These are phyloP conservation scores for Heliconius ethilla DNA, from an alignment of 2,888 invertebrate genomes.

Conservation along the genomic window DNA sequence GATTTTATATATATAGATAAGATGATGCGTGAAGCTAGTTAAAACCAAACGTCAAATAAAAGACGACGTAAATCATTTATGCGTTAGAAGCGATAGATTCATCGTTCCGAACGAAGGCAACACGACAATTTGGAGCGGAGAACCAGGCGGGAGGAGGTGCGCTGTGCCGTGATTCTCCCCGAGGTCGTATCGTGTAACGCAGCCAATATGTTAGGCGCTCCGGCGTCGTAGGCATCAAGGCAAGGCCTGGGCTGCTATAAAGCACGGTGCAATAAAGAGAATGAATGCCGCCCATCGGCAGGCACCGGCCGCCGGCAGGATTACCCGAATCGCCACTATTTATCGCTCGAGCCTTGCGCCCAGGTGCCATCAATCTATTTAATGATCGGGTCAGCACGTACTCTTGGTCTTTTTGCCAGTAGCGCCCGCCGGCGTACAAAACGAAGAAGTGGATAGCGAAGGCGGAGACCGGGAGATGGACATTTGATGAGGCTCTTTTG, in stretches of 20 bases:
- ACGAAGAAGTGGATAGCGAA: constrained; percentile 61
- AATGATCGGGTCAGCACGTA: constrained; percentile 82
- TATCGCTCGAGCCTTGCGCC: constrained; percentile 80
- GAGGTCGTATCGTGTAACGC: constrained; percentile 51
- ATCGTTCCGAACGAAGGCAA: constrained; percentile 43
- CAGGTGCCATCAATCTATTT: constrained; percentile 83
- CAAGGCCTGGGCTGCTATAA: constrained; percentile 73
- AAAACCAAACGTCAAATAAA: constrained; percentile 31
- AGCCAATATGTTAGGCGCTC: constrained; percentile 72
- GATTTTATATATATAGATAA: constrained; percentile 44
- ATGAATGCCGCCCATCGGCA: constrained; percentile 81
- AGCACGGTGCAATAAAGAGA: constrained; percentile 82
- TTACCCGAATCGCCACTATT: constrained; percentile 82
- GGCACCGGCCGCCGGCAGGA: constrained; percentile 75
- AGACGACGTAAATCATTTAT: constrained; percentile 44
- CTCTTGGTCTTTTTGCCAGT: constrained; percentile 76
- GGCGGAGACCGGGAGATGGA: constrained; percentile 71
- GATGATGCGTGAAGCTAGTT: constrained; percentile 47
- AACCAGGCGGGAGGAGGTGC: constrained; percentile 36
- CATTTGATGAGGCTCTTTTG: constrained; percentile 81
- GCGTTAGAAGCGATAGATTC: constrained; percentile 39
- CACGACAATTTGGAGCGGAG: constrained; percentile 42
- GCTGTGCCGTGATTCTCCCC: constrained; percentile 46
- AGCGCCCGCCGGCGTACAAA: constrained; percentile 65
- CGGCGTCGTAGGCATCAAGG: constrained; percentile 72